Percentiles rank a stretch among this genome's conserved stretches.
Conservation (phyloP, 2,113 vertebrate species). For the Hypomesus transpacificus region DNA sequence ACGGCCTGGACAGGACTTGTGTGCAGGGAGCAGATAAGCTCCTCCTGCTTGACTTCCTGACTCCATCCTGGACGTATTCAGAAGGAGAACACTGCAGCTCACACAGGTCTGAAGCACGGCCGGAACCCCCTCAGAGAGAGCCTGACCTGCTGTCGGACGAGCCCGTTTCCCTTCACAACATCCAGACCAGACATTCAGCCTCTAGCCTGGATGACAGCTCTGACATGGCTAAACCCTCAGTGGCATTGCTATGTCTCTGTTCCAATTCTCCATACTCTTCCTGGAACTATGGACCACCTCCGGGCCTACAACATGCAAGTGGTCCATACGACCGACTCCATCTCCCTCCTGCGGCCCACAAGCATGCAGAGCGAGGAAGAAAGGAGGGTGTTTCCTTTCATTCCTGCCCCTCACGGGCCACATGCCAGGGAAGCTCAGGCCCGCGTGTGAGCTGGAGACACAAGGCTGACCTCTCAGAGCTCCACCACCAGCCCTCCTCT, state of each 20-base stretch:
- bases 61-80: not conserved
- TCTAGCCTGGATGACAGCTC: slow-evolving; percentile 27
- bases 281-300: slow-evolving; percentile 24
- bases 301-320: not conserved
- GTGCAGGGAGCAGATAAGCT: slow-evolving; percentile 13
- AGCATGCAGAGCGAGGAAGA: too few species aligned
- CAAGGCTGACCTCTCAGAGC: not conserved
- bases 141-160: not conserved
- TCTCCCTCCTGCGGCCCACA: too few species aligned
- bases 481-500: not conserved
- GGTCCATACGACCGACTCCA: not conserved
- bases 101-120: not conserved
- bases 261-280: slow-evolving; percentile 32
- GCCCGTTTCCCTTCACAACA: too few species aligned
- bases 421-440: not conserved
- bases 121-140: too few species aligned
- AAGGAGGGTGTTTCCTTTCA: not conserved
- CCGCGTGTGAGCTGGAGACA: slow-evolving; percentile 16
- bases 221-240: slow-evolving; percentile 40
- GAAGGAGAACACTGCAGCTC: not conserved
- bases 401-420: not conserved
- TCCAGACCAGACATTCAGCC: slow-evolving; percentile 8
- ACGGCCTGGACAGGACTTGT: not conserved
- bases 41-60: slow-evolving; percentile 18
- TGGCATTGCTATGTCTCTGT: slow-evolving; percentile 27